Evolutionary conservation across 1,140 invertebrate species (phyloP), one percentile per base, ranked within the genome.

Genomic region (Galleria mellonella): DNA sequence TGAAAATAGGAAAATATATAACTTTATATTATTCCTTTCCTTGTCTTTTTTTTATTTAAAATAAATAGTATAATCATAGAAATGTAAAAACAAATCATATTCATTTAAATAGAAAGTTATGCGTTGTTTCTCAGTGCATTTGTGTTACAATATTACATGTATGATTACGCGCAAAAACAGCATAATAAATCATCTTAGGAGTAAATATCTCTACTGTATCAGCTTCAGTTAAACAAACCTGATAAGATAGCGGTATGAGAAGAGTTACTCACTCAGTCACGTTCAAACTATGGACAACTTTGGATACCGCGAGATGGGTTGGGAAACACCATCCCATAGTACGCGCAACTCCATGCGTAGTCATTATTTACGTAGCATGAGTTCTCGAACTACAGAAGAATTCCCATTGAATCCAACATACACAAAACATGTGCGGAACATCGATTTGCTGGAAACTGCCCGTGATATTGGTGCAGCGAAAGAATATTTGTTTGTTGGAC

Each of bases 401-500:
- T 72, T 76, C 32, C 76, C 81, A 1, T 47, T 85, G 0, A 75
- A 74, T 51, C 47, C 46, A 23, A 62, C 42, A n/a, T 79, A 68
- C 36, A 2, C 17, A 2, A 73, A 62, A 65, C 67, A 78, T 73
- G 71, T 72, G 1, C 58, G 66, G 1, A 83, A 59, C 51, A 71
- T 85, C 36, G 82, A 85, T 55, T 50, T 82, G 33, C 62, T 85
- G 39, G 82, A 85, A 49, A 53, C 72, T 0, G 72, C 71, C 4
- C 51, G 47, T 10, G 79, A 82, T 9, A 67, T 69, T n/a, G 69
- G 63, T 1, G 75, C 74, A 42, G 59, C 69, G 7, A 84, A 82
- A 35, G 88, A 89, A 54, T 90, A 87, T 54, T 86, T 91, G 56
- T 89, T 90, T 44, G 90, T 89, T 17, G 90, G 89, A 1, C 89